Conservation (phyloP, 2,888 invertebrate species). For the Chirona hameri region DNA sequence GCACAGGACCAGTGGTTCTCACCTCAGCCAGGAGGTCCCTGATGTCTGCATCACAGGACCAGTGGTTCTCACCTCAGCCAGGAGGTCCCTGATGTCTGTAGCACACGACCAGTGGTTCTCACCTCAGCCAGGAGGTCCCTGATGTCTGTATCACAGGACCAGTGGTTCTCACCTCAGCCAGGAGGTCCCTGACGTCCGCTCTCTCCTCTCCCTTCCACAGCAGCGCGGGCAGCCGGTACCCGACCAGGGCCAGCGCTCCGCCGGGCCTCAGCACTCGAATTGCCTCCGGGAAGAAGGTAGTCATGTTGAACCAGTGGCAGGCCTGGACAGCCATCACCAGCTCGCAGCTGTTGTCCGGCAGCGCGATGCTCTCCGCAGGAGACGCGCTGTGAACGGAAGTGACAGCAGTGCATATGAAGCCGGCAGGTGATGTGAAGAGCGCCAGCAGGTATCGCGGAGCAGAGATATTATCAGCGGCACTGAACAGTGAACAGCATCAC, state of each 20-base stretch:
- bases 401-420: neutral
- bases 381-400: neutral
- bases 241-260: slow-evolving; percentile 23
- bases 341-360: slow-evolving; percentile 1
- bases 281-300: neutral
- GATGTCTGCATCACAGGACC: too few relatives aligned
- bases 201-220: neutral
- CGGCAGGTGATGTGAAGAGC: too few relatives aligned
- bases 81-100: too few relatives aligned
- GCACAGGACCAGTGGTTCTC: too few relatives aligned
- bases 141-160: too few relatives aligned
- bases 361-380: neutral
- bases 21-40: too few relatives aligned
- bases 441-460: too few relatives aligned
- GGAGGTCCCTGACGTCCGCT: neutral
- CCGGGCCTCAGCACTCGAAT: neutral
- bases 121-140: too few relatives aligned
- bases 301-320: slow-evolving; percentile 4
- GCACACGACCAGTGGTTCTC: too few relatives aligned
- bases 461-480: too few relatives aligned
- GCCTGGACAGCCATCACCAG: slow-evolving; percentile 23
- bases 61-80: too few relatives aligned
- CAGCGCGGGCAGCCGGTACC: slow-evolving; percentile 8
- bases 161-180: neutral
- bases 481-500: too few relatives aligned